Base-by-base conservation (phyloP, 2,113 vertebrate species). In the Myotis davidii region DNA sequence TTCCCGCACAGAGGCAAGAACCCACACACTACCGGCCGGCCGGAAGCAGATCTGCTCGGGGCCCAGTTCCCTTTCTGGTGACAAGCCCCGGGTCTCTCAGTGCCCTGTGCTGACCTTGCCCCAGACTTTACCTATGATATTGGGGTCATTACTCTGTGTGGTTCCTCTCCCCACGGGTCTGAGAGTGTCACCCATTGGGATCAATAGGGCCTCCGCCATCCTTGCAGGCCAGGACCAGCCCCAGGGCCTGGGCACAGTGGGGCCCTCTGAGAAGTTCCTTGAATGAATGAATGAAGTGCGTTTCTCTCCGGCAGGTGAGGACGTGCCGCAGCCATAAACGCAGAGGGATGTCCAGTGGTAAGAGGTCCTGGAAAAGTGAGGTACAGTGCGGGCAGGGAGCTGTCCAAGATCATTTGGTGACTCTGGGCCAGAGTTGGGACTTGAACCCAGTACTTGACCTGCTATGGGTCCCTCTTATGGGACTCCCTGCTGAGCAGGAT, bases 41-140 rank as follows among this genome's bases (percentile, higher is more conserved):
- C 45, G 18, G 29, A 76, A 48, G 73, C 29, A 50, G 45, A 76
- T 48, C 73, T 10, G 29, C 73, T 76, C 67, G 4, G 18, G 27
- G 67, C 67, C 67, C 9, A 20, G 67, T 61, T 70, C 67, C 73
- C 17, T 10, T 48, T 48, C 73, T 16, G 0, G 45, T 48, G 45
- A 29, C 73, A 32, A 48, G 45, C 25, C 8, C 42, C 12, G 10
- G 64, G 45, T 13, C 32, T 18, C 48, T 4, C 0, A 1, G 21
- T 70, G 14, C 6, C n/a, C 72, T 61, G n/a, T 27, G 54, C 17
- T 91, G 76, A 18, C 17, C 72, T 5, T 8, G 25, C 29, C 10
- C 2, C 0, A 0, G n/a, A 21, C n/a, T 48, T 89, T 39, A 8
- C 25, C 25, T 3, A 42, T 45, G 0, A 2, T 32, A 6, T 3